Evolutionary conservation across 1,140 invertebrate species (phyloP), one percentile per base, ranked within the genome.

Genomic region (Centruroides vittatus): DNA sequence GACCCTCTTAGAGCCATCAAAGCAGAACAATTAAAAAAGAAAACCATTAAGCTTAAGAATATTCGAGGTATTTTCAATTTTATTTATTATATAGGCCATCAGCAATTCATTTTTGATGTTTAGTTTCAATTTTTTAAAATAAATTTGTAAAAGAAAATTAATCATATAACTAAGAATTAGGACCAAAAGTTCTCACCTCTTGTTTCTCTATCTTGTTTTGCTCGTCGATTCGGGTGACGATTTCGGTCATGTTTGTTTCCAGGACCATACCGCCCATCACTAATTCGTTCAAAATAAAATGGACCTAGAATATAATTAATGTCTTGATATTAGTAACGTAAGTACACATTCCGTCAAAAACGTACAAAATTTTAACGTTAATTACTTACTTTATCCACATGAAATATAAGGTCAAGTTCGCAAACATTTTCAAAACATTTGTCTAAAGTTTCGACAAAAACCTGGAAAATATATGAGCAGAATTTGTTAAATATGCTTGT

Each of bases 391-490:
- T 97, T 97, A 73, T 99, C 96, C 34, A 98, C 93, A 74, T 99
- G 96, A 76, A 99, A 99, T 69, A 99, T 99, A 55, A 99, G 81
- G 78, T 99, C 97, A 68, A 99, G 73, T 76, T 99, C 96, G 76
- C 96, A 99, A 8, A 99, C 96, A 80, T 99, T 99, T 75, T 98
- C 96, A 77, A 99, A 99, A 75, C 95, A 98, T 78, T 98, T 97
- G 74, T 99, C 95, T 48, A 98, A 73, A 0, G 94, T 98, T 78
- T 99, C 95, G 3, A 99, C 95, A 79, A 98, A 98, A 13, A 98
- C 95, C 79, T 79, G 67, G 4, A 73, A 70, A 60, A 65, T 36
- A 51, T n/a, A 51, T 2, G 23, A 23, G 23, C 2, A 23, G 23
- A 23, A 23, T 23, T 23, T 23, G 0, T 0, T 23, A 23, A 23